Evolutionary conservation across 2,113 vertebrate species (phyloP), one percentile per base, ranked within the genome.

Genomic region (Pavo muticus): DNA sequence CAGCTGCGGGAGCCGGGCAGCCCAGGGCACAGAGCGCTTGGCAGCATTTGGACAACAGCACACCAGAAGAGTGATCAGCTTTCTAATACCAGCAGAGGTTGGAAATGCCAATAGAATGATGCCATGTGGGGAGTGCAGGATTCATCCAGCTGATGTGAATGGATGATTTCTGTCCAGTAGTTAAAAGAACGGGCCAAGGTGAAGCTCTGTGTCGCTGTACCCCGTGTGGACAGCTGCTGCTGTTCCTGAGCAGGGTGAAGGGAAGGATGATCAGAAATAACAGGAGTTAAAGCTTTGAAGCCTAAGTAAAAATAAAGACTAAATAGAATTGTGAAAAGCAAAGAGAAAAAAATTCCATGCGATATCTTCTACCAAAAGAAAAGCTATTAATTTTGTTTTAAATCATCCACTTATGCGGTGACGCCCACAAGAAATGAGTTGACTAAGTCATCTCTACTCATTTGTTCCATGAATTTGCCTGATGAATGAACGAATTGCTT

Each of bases 341-440:
- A 45, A 25, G 40, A 68, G 37, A 73, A 67, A 30, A 32, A 30
- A 29, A 12, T 4, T 18, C 29, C 50, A 21, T 2, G 4, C 7
- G 3, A 4, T 42, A 4, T 39, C 32, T 84, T 57, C 63, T 68
- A 64, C 50, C 32, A 56, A 79, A 48, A 30, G 48, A 88, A 85
- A 76, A 8, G 30, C 68, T 35, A 29, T 47, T 86, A 16, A 30
- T 3, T 20, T 30, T 52, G 86, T 91, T 85, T 3, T 3, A 56
- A 79, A 19, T 72, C 71, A 42, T 32, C 67, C 48, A 3, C 91
- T 90, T 20, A n/a, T 47, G 44, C 84, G 72, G 52, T 60, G 81
- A 91, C 61, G 2, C 88, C 92, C 83, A 56, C 83, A 25, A 79
- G 90, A 88, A 79, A 64, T 56, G 23, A 48, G 89, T 81, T 90